A percentile compares a stretch with the other conserved stretches of the same genome.
Conservation (phyloP, 2,797 vertebrate genomes). For the Siniperca obscura region DNA sequence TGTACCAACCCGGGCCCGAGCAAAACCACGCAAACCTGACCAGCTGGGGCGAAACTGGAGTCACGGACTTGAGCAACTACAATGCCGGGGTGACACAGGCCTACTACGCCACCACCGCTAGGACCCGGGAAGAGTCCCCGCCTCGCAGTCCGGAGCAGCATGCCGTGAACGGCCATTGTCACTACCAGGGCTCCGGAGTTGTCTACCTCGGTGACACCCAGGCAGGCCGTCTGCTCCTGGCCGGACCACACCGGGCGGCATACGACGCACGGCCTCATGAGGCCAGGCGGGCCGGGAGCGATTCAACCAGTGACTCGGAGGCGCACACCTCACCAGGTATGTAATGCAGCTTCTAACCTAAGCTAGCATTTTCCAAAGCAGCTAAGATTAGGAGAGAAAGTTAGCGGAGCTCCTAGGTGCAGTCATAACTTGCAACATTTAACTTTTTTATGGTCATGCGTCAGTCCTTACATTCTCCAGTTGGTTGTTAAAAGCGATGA, state of each 20-base stretch:
- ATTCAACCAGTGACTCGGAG: slow-evolving; percentile 79
- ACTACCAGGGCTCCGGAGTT: slow-evolving; percentile 60
- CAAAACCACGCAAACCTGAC: slow-evolving; percentile 63
- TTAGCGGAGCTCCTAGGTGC: rapidly evolving
- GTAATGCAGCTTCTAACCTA: rapidly evolving
- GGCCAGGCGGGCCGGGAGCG: slow-evolving; percentile 61
- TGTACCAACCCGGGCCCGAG: slow-evolving; percentile 76
- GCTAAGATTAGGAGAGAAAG: not conserved
- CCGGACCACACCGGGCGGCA: slow-evolving; percentile 24
- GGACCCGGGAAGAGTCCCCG: slow-evolving; percentile 52
- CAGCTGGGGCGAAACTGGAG: slow-evolving; percentile 69
- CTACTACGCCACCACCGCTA: slow-evolving; percentile 58
- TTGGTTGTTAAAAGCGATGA: not conserved
- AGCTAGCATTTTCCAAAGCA: not conserved
- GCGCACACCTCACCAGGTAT: slow-evolving; percentile 78
- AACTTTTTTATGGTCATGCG: rapidly evolving
- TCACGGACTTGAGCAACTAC: slow-evolving; percentile 51
- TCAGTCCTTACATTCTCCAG: slow-evolving; percentile 3
- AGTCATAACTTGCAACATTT: too few relatives aligned
- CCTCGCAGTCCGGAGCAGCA: slow-evolving; percentile 66
- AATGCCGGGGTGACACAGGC: slow-evolving; percentile 45
- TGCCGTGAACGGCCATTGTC: slow-evolving; percentile 12
- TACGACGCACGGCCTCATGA: slow-evolving; percentile 35
- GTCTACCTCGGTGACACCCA: slow-evolving; percentile 68
- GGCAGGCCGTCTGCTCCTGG: slow-evolving; percentile 44